phyloP scores from a whole-genome alignment of 2,888 invertebrate genomes.

The Diadegma fenestrale region DNA sequence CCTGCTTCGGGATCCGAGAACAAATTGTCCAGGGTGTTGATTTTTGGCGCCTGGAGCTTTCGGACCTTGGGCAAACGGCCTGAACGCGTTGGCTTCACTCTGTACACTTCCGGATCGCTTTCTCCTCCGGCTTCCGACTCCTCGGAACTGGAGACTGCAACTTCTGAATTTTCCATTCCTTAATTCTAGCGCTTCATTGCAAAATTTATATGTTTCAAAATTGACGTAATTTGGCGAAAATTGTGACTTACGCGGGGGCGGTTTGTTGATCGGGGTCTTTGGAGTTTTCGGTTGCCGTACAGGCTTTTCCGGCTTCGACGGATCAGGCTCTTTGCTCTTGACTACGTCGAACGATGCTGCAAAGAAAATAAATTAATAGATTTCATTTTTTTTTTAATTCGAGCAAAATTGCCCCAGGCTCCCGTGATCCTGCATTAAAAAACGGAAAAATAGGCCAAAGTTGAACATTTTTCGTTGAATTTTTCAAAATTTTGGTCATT shows the following conservation, averaged over 20 bases:
- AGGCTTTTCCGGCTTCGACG: not conserved
- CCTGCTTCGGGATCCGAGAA: constrained; percentile 63
- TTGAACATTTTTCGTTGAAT: too few relatives aligned
- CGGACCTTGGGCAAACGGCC: constrained; percentile 84
- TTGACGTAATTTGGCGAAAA: not conserved
- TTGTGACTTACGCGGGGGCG: not conserved
- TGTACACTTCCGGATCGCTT: constrained; percentile 77
- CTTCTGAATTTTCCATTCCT: not conserved
- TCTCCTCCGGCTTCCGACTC: constrained; percentile 28
- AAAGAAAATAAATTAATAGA: not conserved
- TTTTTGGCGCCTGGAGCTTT: constrained; percentile 76
- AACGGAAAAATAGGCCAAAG: too few relatives aligned
- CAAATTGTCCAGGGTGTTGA: constrained; percentile 72
- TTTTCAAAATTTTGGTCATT: too few relatives aligned
- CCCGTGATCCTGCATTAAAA: too few relatives aligned
- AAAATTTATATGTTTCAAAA: not conserved
- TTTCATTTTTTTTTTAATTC: not conserved
- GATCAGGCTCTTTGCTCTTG: not conserved
- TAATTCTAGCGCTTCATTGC: not conserved
- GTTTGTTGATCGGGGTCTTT: not conserved
- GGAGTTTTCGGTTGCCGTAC: not conserved
- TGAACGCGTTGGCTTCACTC: constrained; percentile 84
- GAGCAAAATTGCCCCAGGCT: too few relatives aligned
- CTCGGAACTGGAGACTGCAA: not conserved
- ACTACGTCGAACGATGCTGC: constrained; percentile 15